A percentile compares a stretch with the other conserved stretches of the same genome.
phyloP scores from a whole-genome alignment of 2,888 invertebrate genomes.

The Spodoptera picta region DNA sequence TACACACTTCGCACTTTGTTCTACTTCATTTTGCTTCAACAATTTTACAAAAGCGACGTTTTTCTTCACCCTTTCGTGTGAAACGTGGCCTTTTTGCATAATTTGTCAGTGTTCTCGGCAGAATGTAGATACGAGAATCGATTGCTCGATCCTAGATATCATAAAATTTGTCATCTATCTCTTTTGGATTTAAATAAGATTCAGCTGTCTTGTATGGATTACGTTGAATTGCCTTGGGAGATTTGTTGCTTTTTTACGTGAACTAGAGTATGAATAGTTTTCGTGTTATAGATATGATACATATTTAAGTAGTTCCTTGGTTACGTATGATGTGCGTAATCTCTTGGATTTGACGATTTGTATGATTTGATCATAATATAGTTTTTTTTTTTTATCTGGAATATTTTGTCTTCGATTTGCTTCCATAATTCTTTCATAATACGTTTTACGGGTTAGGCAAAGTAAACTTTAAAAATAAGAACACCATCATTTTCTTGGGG shows the following conservation, averaged over 20 bases:
- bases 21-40: background rate
- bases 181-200: constrained; percentile 67
- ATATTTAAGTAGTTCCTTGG: too few relatives aligned
- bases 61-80: constrained; percentile 6
- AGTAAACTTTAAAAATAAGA: too few relatives aligned
- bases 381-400: too few relatives aligned
- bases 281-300: background rate
- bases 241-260: constrained; percentile 71
- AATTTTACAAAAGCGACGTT: constrained; percentile 12
- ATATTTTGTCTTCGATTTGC: too few relatives aligned
- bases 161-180: constrained; percentile 72
- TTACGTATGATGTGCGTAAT: too few relatives aligned
- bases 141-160: constrained; percentile 57
- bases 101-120: constrained; percentile 22
- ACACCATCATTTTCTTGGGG: too few relatives aligned
- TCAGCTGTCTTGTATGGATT: constrained; percentile 75
- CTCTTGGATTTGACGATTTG: too few relatives aligned
- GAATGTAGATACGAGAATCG: constrained; percentile 26
- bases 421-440: too few relatives aligned
- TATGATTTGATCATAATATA: too few relatives aligned
- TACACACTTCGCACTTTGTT: background rate
- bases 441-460: too few relatives aligned
- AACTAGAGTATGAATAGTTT: constrained; percentile 14
- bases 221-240: constrained; percentile 71
- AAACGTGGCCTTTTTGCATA: constrained; percentile 7